Evolutionary conservation across 1,140 invertebrate species (phyloP).

Genomic region (Aphelenchoides avenae): DNA sequence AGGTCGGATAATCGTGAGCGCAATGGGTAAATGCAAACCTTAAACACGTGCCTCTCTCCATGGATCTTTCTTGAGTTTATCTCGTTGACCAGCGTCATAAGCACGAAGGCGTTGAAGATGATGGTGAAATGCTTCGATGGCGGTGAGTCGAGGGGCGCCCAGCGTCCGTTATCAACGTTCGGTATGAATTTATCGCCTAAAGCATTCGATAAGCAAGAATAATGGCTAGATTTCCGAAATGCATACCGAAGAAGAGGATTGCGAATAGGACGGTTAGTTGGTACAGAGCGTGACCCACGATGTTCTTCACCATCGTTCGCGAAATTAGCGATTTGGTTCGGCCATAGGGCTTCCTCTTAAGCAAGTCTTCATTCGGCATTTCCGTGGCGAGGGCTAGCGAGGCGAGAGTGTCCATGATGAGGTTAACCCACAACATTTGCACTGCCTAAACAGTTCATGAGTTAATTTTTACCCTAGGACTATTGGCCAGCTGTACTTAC

Average conservation of each 20-base stretch:
- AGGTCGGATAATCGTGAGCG: background rate
- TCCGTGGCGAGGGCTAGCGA: conserved; percentile 96
- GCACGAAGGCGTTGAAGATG: conserved; percentile 98
- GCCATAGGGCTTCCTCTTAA: conserved; percentile 69
- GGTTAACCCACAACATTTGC: conserved; percentile 95
- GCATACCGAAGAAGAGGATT: conserved; percentile 81
- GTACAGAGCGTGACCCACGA: conserved; percentile 92
- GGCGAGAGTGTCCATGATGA: conserved; percentile 99
- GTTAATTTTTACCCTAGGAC: background rate
- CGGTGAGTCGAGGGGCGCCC: conserved; percentile 69
- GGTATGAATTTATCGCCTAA: conserved; percentile 41
- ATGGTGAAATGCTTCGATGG: conserved; percentile 96
- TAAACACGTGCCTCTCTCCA: conserved; percentile 88
- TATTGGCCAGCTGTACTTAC: conserved; percentile 1
- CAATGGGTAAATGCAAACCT: conserved; percentile 21
- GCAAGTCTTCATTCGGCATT: conserved; percentile 85
- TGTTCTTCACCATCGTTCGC: conserved; percentile 99
- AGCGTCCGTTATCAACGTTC: conserved; percentile 76
- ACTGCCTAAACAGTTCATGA: conserved; percentile 45
- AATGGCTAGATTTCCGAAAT: conserved; percentile 3
- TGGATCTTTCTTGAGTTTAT: conserved; percentile 99
- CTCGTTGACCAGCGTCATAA: conserved; percentile 99
- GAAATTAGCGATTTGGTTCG: conserved; percentile 96
- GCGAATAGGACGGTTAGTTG: conserved; percentile 90
- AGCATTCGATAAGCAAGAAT: conserved; percentile 5